Evolutionary conservation across 2,797 vertebrate species (phyloP), one percentile per base, ranked within the genome.

Genomic region (Chaetophractus vellerosus): DNA sequence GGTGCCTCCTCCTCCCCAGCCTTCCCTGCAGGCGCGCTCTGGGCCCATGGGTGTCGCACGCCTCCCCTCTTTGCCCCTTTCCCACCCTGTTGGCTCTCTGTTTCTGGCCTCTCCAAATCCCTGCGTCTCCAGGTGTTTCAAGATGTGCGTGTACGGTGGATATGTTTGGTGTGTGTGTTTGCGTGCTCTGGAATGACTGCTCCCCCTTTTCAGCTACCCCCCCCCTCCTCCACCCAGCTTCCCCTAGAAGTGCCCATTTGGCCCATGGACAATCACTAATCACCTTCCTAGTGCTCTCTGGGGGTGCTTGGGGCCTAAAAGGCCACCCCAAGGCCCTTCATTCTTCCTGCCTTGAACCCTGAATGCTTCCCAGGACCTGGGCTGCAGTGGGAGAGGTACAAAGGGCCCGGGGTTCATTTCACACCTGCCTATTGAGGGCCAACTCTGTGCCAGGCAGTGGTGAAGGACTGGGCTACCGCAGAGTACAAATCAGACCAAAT

Each of bases 131-230:
- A 16, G 52, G 50, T 59, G 68, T 24, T 71, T 71, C 14, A 4
- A 36, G 12, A 41, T 71, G 23, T 26, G 50, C 18, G 6, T 18
- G 26, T 2, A 0, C 1, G 81, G 81, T 21, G n/a, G 9, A 4
- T 2, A 4, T 1, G 28, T 5, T 6, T 0, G 2, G 61, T 19
- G 9, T 12, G 12, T 6, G 24, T 1, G 36, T 9, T 31, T 3
- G 61, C 3, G 5, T 14, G 4, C 79, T 38, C 36, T 4, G 74
- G 55, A 71, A 52, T 5, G 28, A n/a, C 9, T 1, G 9, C 31
- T 33, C 80, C 63, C 31, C 24, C 24, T 31, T 33, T 23, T 14
- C 41, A 3, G 45, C 23, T 7, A 10, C 41, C 31, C 68, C 14
- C 64, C 4, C 21, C 0, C 18, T 31, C 24, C 33, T 26, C n/a